Evolutionary conservation across 1,140 invertebrate species (phyloP).

Genomic region (Conus ventricosus): DNA sequence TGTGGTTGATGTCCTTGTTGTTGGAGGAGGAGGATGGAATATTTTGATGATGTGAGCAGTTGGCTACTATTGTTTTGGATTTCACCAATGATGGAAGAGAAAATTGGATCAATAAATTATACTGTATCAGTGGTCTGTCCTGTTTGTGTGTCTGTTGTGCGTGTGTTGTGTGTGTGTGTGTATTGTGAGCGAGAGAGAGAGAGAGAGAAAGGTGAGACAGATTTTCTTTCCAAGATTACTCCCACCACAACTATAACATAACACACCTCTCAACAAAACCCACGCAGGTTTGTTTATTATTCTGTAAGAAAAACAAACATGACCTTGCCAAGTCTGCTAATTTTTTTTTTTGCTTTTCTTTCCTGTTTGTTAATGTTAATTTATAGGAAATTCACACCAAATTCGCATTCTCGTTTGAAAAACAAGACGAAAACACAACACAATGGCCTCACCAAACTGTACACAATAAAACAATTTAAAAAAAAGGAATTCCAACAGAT

Average conservation of each 20-base stretch:
- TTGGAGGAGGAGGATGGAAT: too few species aligned
- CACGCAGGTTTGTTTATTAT: neutral
- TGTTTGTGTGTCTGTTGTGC: too few species aligned
- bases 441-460: neutral
- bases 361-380: neutral
- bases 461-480: neutral
- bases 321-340: neutral
- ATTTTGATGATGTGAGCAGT: too few species aligned
- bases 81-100: too few species aligned
- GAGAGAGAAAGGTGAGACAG: slow-evolving; percentile 12
- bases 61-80: too few species aligned
- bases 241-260: neutral
- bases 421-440: neutral
- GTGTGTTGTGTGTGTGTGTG: too few species aligned
- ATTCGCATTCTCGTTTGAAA: neutral
- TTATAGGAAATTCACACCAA: neutral
- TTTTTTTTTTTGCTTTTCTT: neutral
- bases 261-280: neutral
- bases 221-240: neutral
- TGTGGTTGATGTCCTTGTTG: too few species aligned
- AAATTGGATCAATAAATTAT: too few species aligned
- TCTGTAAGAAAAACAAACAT: neutral
- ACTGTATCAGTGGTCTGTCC: too few species aligned
- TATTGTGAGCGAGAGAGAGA: neutral
- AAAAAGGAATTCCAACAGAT: neutral